Evolutionary conservation across 2,113 vertebrate genomes (phyloP), one percentile per base, ranked within the genome.

Genomic region (Eleginops maclovinus): DNA sequence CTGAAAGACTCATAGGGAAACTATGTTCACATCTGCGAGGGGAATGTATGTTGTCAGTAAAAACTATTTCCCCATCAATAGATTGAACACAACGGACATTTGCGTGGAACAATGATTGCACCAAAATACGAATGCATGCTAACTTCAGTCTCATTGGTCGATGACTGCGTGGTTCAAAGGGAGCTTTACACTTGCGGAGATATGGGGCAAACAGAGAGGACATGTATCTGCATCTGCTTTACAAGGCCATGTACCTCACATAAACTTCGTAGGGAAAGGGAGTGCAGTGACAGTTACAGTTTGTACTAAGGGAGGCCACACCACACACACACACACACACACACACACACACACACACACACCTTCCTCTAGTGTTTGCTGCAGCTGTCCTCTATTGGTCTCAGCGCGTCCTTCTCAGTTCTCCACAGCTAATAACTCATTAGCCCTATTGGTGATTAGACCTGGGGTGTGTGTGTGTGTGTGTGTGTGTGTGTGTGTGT

Each of bases 341-440:
- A 51, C 49, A 68, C 68, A 15, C 46, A 8, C 31, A 9, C 47
- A 40, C 61, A 63, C 11, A 51, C 63, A 53, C 81, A 62, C 66
- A 59, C 67, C 54, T 62, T 55, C 49, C n/a, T n/a, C n/a, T n/a
- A n/a, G 81, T 88, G 91, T 93, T 93, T 75, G 71, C 89, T 90
- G 94, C 94, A 95, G 94, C 95, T 95, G 94, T 91, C 84, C 84
- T 87, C 71, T 82, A 65, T 79, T 69, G 79, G 78, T 13, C 66
- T 82, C 79, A 81, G 86, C 81, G 89, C 84, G 71, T 68, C 69
- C 58, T 43, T 63, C 66, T 44, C 5, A 8, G 17, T 50, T 50
- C 67, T 66, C 61, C 7, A 15, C 31, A 62, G 64, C 62, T 89
- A 82, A 93, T 91, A 94, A 92, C 92, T 94, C 90, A 89, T 91